Percentiles rank a stretch among this genome's conserved stretches.
Evolutionary conservation across 2,888 invertebrate species (phyloP).

Genomic region (Agonopterix alstromeriana): DNA sequence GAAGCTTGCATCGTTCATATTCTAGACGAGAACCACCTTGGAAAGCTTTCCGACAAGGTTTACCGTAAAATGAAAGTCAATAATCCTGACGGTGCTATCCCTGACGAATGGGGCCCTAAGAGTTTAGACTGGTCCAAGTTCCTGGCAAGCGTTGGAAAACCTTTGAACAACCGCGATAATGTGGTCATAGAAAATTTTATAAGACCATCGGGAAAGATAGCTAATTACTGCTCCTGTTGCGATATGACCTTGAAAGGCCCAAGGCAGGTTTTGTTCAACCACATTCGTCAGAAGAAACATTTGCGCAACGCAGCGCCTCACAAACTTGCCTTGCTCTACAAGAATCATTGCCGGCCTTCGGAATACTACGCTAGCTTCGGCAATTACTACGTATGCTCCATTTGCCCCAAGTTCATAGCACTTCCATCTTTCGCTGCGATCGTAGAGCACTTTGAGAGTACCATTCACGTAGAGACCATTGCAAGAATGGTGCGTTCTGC

Average conservation of each 20-base stretch:
- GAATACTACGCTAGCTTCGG: slow-evolving; percentile 69
- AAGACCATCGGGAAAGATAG: slow-evolving; percentile 59
- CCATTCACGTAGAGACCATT: slow-evolving; percentile 47
- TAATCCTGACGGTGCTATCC: slow-evolving; percentile 48
- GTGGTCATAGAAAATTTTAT: slow-evolving; percentile 68
- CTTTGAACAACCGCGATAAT: slow-evolving; percentile 53
- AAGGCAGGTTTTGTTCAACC: slow-evolving; percentile 63
- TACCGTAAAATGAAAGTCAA: slow-evolving; percentile 47
- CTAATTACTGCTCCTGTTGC: slow-evolving; percentile 62
- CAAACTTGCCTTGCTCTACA: slow-evolving; percentile 53
- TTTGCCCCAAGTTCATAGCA: slow-evolving; percentile 53
- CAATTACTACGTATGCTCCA: slow-evolving; percentile 57
- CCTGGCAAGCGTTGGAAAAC: slow-evolving; percentile 60
- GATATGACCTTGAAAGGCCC: slow-evolving; percentile 68
- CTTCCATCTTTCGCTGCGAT: slow-evolving; percentile 62
- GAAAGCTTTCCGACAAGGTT: slow-evolving; percentile 53
- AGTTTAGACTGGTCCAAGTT: slow-evolving; percentile 66
- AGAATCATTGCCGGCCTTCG: slow-evolving; percentile 56
- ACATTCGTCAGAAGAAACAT: slow-evolving; percentile 69
- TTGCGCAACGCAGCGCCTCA: slow-evolving; percentile 62
- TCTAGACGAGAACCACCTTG: slow-evolving; percentile 60
- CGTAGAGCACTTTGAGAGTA: slow-evolving; percentile 60
- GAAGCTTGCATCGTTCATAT: slow-evolving; percentile 55
- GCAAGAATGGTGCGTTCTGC: slow-evolving; percentile 49
- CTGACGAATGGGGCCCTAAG: slow-evolving; percentile 68